Base-by-base conservation (phyloP, 1,140 invertebrate species). In the Sycophaga agraensis region DNA sequence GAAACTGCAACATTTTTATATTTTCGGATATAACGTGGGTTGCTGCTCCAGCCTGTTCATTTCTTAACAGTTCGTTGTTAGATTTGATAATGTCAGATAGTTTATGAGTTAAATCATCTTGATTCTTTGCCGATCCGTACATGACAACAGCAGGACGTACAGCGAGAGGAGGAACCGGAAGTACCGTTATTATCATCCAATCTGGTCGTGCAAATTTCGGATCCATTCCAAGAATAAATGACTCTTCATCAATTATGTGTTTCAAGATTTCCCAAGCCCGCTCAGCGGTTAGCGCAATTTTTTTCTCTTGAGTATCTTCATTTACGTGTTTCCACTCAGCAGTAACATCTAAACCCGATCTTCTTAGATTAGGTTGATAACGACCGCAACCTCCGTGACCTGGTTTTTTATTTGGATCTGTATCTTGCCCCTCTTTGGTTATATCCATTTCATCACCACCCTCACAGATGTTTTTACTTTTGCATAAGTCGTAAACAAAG, bases 91-190 rank as follows among this genome's bases (percentile, higher is more conserved):
- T 99, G 77, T 99, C 98, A 0, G 97, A 88, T 11, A 99, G 82
- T 82, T 99, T 99, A 77, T 99, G 96, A 0, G 98, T 99, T 64
- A 99, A 86, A 87, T 99, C 98, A 78, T 99, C 98, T 81, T 98
- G 88, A 88, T 99, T 99, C 76, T 95, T 92, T 0, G 97, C 96
- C 1, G 96, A 95, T 16, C 98, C 97, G 80, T 97, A 97, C 93
- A 99, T 99, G 14, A 99, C 95, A 5, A 99, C 97, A 49, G 97
- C 96, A 1, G 98, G 98, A 69, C 97, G 84, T 0, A 93, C 91
- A 1, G 91, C 87, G 6, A 99, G 76, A 4, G 98, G 97, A 11
- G 98, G 97, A 0, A 99, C 98, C 7, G 98, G 97, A 51, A 99
- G 79, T 4, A 98, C 95, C 7, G 97, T 98, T 2, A 97, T 84